A percentile compares a stretch with the other conserved stretches of the same genome.
Conservation (phyloP, 2,113 vertebrate genomes). For the Etheostoma cragini region DNA sequence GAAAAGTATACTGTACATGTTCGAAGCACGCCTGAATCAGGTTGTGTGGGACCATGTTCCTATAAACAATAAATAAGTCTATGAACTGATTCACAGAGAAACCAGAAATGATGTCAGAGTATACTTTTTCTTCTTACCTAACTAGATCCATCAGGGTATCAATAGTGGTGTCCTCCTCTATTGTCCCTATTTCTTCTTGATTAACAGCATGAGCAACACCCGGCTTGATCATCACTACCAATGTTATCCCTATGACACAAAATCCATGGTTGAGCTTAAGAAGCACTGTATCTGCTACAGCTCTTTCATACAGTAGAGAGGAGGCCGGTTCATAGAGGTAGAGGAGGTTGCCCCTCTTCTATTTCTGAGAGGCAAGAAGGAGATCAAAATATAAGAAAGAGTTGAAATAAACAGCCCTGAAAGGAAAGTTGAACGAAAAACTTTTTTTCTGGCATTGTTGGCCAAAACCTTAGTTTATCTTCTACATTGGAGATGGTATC, state of each 20-base stretch:
- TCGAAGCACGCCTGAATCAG: background rate
- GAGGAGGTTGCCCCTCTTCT: too few relatives aligned
- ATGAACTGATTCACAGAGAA: background rate
- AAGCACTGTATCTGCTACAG: background rate
- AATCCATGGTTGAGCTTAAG: background rate
- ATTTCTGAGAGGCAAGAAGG: too few relatives aligned
- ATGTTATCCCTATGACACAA: constrained; percentile 14
- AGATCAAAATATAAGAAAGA: too few relatives aligned
- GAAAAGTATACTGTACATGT: constrained; percentile 3
- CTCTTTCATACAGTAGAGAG: background rate
- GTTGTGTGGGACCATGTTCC: constrained; percentile 9
- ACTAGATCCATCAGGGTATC: background rate
- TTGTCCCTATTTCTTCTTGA: too few relatives aligned
- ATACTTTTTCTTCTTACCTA: background rate
- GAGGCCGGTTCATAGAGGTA: too few relatives aligned
- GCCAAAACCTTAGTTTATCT: too few relatives aligned
- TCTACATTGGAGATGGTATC: too few relatives aligned
- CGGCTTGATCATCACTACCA: background rate
- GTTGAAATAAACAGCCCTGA: too few relatives aligned
- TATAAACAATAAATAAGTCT: background rate
- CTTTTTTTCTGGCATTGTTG: too few relatives aligned
- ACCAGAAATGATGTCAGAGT: background rate
- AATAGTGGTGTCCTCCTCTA: background rate
- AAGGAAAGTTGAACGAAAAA: too few relatives aligned
- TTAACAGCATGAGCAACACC: background rate